Percentiles rank a stretch among this genome's conserved stretches.
Evolutionary conservation across 1,140 invertebrate species (phyloP).

Genomic region (Mesaphorura yosii): DNA sequence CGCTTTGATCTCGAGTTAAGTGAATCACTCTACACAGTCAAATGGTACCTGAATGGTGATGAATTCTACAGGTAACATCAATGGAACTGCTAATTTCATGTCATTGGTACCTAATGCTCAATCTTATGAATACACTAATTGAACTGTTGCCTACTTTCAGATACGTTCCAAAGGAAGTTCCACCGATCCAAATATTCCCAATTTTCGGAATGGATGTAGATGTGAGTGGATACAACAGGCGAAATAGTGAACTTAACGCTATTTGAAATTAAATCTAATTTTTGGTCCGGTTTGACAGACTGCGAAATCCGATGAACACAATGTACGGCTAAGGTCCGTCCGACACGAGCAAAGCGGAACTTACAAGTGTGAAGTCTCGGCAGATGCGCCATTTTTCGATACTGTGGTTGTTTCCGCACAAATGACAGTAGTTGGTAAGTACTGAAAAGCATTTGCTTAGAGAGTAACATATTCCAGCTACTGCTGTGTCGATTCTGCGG

Average conservation of each 20-base stretch:
- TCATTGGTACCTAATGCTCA: not conserved
- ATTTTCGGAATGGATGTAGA: constrained; percentile 10
- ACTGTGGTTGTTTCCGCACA: constrained; percentile 24
- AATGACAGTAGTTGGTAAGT: constrained; percentile 32
- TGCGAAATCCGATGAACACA: constrained; percentile 28
- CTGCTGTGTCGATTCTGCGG: too few species aligned
- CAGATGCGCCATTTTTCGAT: constrained; percentile 31
- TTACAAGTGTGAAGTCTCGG: constrained; percentile 27
- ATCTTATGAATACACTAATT: not conserved
- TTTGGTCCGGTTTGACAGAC: constrained; percentile 14
- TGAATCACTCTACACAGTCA: constrained; percentile 34
- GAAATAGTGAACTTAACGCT: not conserved
- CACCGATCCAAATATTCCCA: constrained; percentile 24
- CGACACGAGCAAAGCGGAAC: constrained; percentile 30
- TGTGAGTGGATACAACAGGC: not conserved
- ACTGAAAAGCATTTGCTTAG: not conserved
- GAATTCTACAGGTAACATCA: constrained; percentile 26
- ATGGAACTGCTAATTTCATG: too few species aligned
- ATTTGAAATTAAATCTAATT: not conserved
- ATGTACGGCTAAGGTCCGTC: constrained; percentile 27
- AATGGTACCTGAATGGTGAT: constrained; percentile 34
- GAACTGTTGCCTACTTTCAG: too few species aligned
- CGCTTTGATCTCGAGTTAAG: constrained; percentile 31
- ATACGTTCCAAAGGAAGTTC: constrained; percentile 5
- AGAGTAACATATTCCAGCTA: constrained; percentile 6